Evolutionary conservation across 2,113 vertebrate genomes (phyloP).

Genomic region (Emydocephalus ijimae): DNA sequence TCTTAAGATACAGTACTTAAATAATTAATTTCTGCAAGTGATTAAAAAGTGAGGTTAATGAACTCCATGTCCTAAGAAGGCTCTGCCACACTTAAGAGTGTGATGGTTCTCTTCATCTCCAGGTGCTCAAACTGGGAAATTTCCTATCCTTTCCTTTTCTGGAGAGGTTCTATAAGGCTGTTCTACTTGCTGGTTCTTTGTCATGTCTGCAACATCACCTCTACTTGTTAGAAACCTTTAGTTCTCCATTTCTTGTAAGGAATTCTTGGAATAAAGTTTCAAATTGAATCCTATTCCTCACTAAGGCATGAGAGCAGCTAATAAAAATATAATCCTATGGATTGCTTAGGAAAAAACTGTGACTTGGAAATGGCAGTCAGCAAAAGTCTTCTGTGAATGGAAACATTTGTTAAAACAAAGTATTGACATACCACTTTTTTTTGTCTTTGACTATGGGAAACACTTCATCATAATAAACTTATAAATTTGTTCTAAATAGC

Average conservation of each 20-base stretch:
- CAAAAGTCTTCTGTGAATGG: neutral
- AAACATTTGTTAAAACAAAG: neutral
- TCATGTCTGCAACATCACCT: neutral
- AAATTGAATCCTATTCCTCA: neutral
- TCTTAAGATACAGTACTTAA: neutral
- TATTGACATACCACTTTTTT: neutral
- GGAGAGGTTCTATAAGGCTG: neutral
- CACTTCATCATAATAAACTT: slow-evolving; percentile 11
- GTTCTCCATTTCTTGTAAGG: neutral
- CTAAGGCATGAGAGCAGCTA: neutral
- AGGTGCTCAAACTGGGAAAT: neutral
- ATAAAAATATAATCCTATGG: neutral
- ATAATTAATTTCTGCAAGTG: neutral
- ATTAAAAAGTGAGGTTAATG: neutral
- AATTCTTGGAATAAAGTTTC: neutral
- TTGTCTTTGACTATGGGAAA: neutral
- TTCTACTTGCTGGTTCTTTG: neutral
- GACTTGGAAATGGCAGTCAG: neutral
- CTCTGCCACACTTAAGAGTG: neutral
- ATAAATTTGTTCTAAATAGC: neutral
- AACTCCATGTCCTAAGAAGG: neutral
- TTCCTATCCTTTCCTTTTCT: neutral
- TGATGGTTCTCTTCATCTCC: neutral
- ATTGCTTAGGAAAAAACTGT: neutral
- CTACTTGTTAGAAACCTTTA: neutral